Evolutionary conservation across 53 echinoderm and acorn worm genomes (phyloP).

Genomic region (Henricia sp.): DNA sequence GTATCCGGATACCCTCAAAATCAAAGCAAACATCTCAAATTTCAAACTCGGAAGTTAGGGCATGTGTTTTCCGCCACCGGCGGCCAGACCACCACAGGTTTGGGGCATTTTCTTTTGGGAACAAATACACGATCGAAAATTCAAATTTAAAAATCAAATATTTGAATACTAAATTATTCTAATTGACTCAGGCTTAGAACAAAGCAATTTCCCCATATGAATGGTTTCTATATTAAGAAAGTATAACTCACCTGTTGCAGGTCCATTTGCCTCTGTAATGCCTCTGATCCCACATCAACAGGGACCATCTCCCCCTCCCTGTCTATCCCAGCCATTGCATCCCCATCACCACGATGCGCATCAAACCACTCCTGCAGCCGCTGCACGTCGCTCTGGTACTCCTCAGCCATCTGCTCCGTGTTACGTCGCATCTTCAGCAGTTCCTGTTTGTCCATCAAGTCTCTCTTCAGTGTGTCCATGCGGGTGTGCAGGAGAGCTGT

Average conservation of each 20-base stretch:
- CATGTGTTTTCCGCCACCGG: no score
- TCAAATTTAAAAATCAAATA: no score
- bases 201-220: no score
- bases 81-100: no score
- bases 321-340: neutral
- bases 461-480: constrained; percentile 73
- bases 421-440: constrained; percentile 70
- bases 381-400: constrained; percentile 91
- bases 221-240: no score
- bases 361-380: constrained; percentile 92
- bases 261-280: constrained; percentile 88
- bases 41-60: no score
- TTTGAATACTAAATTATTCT: no score
- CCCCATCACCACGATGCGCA: constrained; percentile 56
- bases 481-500: constrained; percentile 61
- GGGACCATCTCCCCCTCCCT: constrained; percentile 47
- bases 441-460: constrained; percentile 74
- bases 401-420: constrained; percentile 80
- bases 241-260: constrained; percentile 91
- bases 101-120: no score
- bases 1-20: no score
- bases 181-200: no score
- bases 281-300: constrained; percentile 76
- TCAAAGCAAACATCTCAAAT: no score
- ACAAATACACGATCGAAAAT: no score